Evolutionary conservation across 2,888 invertebrate genomes (phyloP), one percentile per base, ranked within the genome.

Genomic region (Meiosimyza decipiens): DNA sequence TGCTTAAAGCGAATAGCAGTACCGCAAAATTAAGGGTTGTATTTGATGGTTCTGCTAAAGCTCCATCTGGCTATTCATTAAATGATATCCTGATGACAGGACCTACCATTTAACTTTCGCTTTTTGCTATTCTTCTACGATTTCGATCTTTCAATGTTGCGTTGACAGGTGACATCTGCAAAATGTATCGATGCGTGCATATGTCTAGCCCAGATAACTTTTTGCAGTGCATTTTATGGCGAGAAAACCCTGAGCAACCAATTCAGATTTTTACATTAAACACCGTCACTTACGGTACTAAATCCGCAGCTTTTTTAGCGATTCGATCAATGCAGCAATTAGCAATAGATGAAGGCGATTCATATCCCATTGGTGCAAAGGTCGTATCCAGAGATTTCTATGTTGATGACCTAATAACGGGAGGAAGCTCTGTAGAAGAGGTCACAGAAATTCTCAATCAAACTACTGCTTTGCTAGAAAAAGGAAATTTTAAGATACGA

Each of bases 331-430:
- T 66, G 66, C 66, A 66, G 13, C 66, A 66, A 54, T 33, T 66
- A 13, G 51, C 66, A 18, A 12, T 12, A 13, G 52, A 66, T 52
- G 59, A 74, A 54, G 16, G 47, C 6, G 11, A 40, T 6, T 40
- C 50, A 13, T 73, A 64, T 52, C 70, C 63, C n/a, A n/a, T n/a
- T n/a, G n/a, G n/a, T n/a, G n/a, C n/a, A n/a, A n/a, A n/a, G 5
- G 71, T 66, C 3, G 52, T 73, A 13, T 50, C 7, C 12, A 50
- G 74, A 2, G 73, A 76, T 55, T 75, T 76, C 55, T 73, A 75
- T 28, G 74, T 76, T 3, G 75, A 76, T 52, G 73, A 74, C 28
- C 22, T 76, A 28, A 75, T 75, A 2, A 71, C 76, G 1, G 73
- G 73, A 3, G 72, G 66, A 7, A 47, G 71, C 13, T 60, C 74